Evolutionary conservation across 2,888 invertebrate species (phyloP).

Genomic region (Ferdinandea cuprea): DNA sequence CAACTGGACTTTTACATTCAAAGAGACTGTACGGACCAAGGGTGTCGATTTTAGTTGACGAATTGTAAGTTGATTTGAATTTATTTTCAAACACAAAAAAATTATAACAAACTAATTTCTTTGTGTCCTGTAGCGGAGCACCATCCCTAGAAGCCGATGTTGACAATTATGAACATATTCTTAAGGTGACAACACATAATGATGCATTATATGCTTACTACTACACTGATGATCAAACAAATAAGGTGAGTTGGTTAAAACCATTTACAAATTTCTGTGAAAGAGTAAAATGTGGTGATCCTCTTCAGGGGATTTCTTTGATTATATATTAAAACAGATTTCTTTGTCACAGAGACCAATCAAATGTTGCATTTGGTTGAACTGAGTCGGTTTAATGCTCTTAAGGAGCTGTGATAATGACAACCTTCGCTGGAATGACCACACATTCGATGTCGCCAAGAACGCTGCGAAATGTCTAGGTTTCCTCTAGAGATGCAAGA

Average conservation of each 20-base stretch:
- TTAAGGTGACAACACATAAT: conserved; percentile 91
- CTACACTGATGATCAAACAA: conserved; percentile 91
- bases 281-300: too few relatives aligned
- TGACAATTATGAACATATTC: conserved; percentile 88
- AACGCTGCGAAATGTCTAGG: too few relatives aligned
- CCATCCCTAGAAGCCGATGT: conserved; percentile 82
- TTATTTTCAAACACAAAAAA: not conserved
- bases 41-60: conserved; percentile 81
- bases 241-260: conserved; percentile 86
- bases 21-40: conserved; percentile 80
- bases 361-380: too few relatives aligned
- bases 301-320: too few relatives aligned
- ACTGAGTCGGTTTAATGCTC: too few relatives aligned
- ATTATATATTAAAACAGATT: too few relatives aligned
- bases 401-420: too few relatives aligned
- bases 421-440: too few relatives aligned
- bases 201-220: conserved; percentile 95
- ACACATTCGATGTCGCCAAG: too few relatives aligned
- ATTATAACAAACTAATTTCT: not conserved
- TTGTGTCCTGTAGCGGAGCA: conserved; percentile 79
- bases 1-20: conserved; percentile 81
- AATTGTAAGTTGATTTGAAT: conserved; percentile 77
- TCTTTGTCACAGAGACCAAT: too few relatives aligned
- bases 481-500: too few relatives aligned
- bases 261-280: too few relatives aligned